Percentiles rank a stretch among this genome's conserved stretches.
phyloP scores from a whole-genome alignment of 2,797 vertebrate species.

The Acipenser oxyrinchus region DNA sequence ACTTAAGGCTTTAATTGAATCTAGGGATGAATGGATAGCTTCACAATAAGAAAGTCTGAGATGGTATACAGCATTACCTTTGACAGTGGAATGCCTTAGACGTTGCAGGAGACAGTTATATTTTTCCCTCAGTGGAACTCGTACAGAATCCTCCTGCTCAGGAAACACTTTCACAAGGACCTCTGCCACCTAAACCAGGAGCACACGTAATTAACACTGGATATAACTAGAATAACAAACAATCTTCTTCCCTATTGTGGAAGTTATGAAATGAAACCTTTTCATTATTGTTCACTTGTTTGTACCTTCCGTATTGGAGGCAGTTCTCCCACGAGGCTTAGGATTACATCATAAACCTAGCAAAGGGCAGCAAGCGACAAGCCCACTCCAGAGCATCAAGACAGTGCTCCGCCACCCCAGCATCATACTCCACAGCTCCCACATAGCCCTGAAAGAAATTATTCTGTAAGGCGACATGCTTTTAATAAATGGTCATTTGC shows the following conservation, averaged over 20 bases:
- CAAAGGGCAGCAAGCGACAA: constrained; percentile 79
- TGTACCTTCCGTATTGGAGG: constrained; percentile 72
- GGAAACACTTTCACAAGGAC: constrained; percentile 77
- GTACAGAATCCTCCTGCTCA: constrained; percentile 72
- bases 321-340: constrained; percentile 82
- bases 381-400: constrained; percentile 74
- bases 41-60: neutral
- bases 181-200: constrained; percentile 70
- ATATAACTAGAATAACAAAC: too few species aligned
- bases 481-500: neutral
- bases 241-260: too few species aligned
- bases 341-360: constrained; percentile 75
- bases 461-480: neutral
- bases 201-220: too few species aligned
- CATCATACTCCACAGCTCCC: constrained; percentile 30
- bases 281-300: neutral
- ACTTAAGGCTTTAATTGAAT: neutral
- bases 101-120: constrained; percentile 70
- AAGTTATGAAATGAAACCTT: too few species aligned
- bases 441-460: constrained; percentile 26
- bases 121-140: constrained; percentile 86
- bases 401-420: constrained; percentile 41
- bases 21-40: neutral
- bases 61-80: constrained; percentile 48
- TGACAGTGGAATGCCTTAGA: constrained; percentile 56